Evolutionary conservation across 2,888 invertebrate species (phyloP).

Genomic region (Clanis bilineata): DNA sequence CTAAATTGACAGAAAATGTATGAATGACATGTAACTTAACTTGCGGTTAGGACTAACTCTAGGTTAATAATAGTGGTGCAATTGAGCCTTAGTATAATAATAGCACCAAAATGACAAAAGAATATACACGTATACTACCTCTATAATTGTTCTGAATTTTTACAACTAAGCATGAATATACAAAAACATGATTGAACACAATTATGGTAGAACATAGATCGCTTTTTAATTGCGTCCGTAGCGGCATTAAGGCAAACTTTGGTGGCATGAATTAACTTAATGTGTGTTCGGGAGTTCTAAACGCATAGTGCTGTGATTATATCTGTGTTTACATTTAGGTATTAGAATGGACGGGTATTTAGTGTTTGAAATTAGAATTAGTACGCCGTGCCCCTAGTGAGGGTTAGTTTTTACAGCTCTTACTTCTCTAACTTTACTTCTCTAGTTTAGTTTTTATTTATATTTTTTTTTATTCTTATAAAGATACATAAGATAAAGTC

Average conservation of each 20-base stretch:
- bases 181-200: constrained; percentile 4
- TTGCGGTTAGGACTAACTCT: too few species aligned
- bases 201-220: constrained; percentile 6
- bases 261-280: constrained; percentile 10
- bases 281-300: constrained; percentile 6
- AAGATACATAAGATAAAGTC: too few species aligned
- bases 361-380: background rate
- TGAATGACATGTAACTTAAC: too few species aligned
- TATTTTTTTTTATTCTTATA: too few species aligned
- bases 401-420: too few species aligned
- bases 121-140: background rate
- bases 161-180: background rate
- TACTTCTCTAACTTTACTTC: too few species aligned
- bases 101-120: background rate
- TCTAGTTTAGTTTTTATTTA: too few species aligned
- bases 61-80: too few species aligned
- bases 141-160: background rate
- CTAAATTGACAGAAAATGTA: too few species aligned
- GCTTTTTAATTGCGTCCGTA: constrained; percentile 1
- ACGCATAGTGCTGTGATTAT: constrained; percentile 1
- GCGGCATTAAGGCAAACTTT: constrained; percentile 10
- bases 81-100: too few species aligned
- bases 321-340: background rate
- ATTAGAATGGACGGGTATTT: background rate
- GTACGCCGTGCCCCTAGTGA: background rate